Percentiles rank a stretch among this genome's conserved stretches.
These are phyloP conservation scores for Sipha maydis DNA, from an alignment of 2,888 invertebrate species.

Conservation along the genomic window DNA sequence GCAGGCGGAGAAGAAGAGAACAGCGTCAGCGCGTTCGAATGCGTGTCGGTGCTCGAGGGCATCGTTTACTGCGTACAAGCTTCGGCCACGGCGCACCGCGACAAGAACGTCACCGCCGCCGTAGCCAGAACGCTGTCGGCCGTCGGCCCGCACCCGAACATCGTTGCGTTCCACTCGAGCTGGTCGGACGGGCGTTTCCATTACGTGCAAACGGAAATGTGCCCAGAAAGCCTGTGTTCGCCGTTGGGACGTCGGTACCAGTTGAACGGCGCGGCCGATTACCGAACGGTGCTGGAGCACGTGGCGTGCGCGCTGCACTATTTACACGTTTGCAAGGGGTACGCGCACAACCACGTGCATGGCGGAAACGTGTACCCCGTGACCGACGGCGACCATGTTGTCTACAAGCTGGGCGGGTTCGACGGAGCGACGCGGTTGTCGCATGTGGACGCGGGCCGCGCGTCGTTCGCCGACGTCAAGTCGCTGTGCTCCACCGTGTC, in stretches of 20 bases:
- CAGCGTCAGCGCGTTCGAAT: neutral
- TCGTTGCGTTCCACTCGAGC: neutral
- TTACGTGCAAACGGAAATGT: conserved; percentile 9
- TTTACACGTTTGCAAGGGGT: no score
- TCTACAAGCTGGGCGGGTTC: conserved; percentile 9
- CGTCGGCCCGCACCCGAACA: neutral
- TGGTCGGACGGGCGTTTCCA: conserved; percentile 11
- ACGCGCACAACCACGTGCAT: no score
- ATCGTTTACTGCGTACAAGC: neutral
- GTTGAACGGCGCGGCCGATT: neutral
- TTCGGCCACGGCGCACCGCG: neutral
- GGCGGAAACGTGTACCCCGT: no score
- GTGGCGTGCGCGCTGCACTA: conserved; percentile 23
- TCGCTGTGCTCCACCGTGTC: conserved; percentile 5
- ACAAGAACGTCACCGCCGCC: neutral
- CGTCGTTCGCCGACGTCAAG: neutral
- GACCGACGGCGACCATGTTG: neutral
- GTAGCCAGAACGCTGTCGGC: neutral
- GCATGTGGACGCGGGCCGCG: no score
- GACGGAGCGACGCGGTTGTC: neutral
- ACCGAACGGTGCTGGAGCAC: neutral
- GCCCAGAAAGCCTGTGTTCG: neutral
- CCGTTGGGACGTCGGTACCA: neutral
- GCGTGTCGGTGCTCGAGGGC: conserved; percentile 14
- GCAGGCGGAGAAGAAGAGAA: no score